Percentiles rank a stretch among this genome's conserved stretches.
These are phyloP conservation scores for Gobionotothen gibberifrons DNA, from an alignment of 2,797 vertebrate genomes.

Conservation along the genomic window DNA sequence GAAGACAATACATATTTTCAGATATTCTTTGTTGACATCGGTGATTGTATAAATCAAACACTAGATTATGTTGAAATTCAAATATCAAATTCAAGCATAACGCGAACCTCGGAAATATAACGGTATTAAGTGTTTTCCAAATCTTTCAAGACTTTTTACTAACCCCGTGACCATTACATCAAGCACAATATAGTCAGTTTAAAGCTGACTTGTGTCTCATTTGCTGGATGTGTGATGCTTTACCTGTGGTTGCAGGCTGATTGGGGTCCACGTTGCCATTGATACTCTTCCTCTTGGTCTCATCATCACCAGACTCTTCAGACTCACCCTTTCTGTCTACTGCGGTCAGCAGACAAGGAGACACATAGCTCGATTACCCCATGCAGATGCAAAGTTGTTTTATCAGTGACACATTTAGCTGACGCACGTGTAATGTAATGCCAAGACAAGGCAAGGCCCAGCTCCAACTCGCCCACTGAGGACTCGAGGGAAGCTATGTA, in stretches of 20 bases:
- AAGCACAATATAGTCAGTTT: neutral
- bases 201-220: neutral
- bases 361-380: constrained; percentile 3
- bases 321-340: constrained; percentile 95
- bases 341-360: constrained; percentile 67
- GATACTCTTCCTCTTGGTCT: constrained; percentile 87
- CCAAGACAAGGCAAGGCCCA: constrained; percentile 18
- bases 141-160: too few relatives aligned
- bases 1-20: too few relatives aligned
- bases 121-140: too few relatives aligned
- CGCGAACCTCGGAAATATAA: too few relatives aligned
- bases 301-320: constrained; percentile 97
- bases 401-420: constrained; percentile 22
- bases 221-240: constrained; percentile 5
- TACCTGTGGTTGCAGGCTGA: constrained; percentile 78
- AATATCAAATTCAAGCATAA: too few relatives aligned
- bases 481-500: neutral
- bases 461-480: constrained; percentile 12
- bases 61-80: too few relatives aligned
- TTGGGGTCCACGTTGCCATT: constrained; percentile 87
- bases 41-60: too few relatives aligned
- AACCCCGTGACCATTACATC: neutral
- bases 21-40: too few relatives aligned
- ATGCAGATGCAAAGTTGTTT: neutral
- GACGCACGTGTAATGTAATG: constrained; percentile 24